Conservation (phyloP, 1,140 invertebrate genomes). For the Drosophila pectinifera region DNA sequence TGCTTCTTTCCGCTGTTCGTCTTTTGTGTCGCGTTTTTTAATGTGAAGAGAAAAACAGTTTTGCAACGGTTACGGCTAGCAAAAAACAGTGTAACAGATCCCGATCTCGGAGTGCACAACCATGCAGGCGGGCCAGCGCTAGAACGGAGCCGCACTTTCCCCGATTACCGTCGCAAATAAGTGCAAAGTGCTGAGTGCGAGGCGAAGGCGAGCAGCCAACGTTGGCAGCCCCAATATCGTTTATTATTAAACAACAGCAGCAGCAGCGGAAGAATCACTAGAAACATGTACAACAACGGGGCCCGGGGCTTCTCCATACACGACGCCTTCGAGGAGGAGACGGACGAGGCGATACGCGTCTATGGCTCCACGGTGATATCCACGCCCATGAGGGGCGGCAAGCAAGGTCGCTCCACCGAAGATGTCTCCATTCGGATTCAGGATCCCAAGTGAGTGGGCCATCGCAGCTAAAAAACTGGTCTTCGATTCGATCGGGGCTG, state of each 20-base stretch:
- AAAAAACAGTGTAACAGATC: slow-evolving; percentile 33
- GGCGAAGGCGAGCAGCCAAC: slow-evolving; percentile 43
- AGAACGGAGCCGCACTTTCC: slow-evolving; percentile 24
- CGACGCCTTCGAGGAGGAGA: slow-evolving; percentile 93
- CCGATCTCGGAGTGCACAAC: slow-evolving; percentile 34
- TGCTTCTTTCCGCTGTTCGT: slow-evolving; percentile 35
- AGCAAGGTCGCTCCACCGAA: slow-evolving; percentile 83
- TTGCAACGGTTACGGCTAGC: slow-evolving; percentile 47
- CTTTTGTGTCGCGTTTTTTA: slow-evolving; percentile 69
- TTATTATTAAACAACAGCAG: slow-evolving; percentile 57
- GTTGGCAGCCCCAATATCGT: slow-evolving; percentile 58
- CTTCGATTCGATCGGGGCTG: slow-evolving; percentile 18
- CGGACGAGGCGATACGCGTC: slow-evolving; percentile 91
- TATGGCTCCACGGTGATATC: slow-evolving; percentile 89
- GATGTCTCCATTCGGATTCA: slow-evolving; percentile 84
- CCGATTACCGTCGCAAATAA: slow-evolving; percentile 26
- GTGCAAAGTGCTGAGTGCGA: slow-evolving; percentile 10
- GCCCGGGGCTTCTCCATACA: slow-evolving; percentile 89
- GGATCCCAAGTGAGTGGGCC: slow-evolving; percentile 81
- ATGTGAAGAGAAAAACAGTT: slow-evolving; percentile 59
- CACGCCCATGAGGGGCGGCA: slow-evolving; percentile 86
- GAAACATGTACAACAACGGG: slow-evolving; percentile 77
- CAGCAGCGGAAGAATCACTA: slow-evolving; percentile 32
- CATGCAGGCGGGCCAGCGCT: slow-evolving; percentile 48
- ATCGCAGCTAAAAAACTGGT: slow-evolving; percentile 33